A percentile compares a stretch with the other conserved stretches of the same genome.
These are phyloP conservation scores for Metopolophium dirhodum DNA, from an alignment of 1,140 invertebrate species.

Conservation along the genomic window DNA sequence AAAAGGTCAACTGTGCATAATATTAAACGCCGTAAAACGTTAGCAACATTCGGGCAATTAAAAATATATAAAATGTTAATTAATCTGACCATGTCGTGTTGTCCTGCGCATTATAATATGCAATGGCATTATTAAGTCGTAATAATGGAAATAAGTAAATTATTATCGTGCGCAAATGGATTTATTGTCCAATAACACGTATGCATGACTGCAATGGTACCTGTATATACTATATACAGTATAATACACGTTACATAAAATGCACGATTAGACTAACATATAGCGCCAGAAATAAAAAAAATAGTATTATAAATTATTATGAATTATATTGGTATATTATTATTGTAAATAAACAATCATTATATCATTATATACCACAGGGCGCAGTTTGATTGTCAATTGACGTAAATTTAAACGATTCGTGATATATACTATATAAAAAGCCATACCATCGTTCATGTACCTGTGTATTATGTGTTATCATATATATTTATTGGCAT, in stretches of 20 bases:
- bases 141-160: slow-evolving; percentile 27
- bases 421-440: not conserved
- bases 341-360: not conserved
- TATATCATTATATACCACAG: not conserved
- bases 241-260: not conserved
- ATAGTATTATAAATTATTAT: too few relatives aligned
- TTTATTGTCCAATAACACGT: slow-evolving; percentile 36
- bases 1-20: slow-evolving; percentile 42
- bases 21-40: not conserved
- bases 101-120: not conserved
- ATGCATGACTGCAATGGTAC: not conserved
- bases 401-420: not conserved
- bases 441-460: not conserved
- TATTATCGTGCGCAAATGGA: not conserved
- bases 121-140: slow-evolving; percentile 19
- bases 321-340: not conserved
- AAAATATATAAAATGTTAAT: slow-evolving; percentile 47
- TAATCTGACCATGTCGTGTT: slow-evolving; percentile 34
- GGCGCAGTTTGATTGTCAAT: not conserved
- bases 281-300: not conserved
- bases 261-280: not conserved
- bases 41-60: not conserved
- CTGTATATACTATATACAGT: not conserved
- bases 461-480: not conserved
- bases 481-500: not conserved